Evolutionary conservation across 2,797 vertebrate species (phyloP).

Genomic region (Acestrorhynchus altus): DNA sequence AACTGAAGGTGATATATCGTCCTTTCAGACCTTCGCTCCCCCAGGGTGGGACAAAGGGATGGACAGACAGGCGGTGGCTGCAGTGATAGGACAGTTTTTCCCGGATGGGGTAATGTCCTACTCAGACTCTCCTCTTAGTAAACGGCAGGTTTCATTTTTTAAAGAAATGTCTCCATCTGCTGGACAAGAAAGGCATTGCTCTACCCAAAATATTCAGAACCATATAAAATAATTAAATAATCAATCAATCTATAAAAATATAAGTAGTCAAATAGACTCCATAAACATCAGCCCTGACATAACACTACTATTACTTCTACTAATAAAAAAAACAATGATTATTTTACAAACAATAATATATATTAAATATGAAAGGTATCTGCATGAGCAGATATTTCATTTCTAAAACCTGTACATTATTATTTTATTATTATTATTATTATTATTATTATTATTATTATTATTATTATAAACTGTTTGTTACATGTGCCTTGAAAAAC

Average conservation of each 20-base stretch:
- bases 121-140: neutral
- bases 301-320: neutral
- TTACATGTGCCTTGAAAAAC: too few relatives aligned
- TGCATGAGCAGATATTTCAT: too few relatives aligned
- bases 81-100: conserved; percentile 67
- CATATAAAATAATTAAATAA: neutral
- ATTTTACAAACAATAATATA: too few relatives aligned
- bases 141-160: neutral
- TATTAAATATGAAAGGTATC: too few relatives aligned
- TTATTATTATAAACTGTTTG: too few relatives aligned
- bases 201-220: neutral
- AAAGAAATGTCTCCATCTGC: conserved; percentile 49
- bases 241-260: neutral
- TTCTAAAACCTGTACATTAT: too few relatives aligned
- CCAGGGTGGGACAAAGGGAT: conserved; percentile 75
- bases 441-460: too few relatives aligned
- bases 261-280: too few relatives aligned
- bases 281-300: too few relatives aligned
- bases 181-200: conserved; percentile 20
- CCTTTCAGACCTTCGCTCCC: conserved; percentile 65
- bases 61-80: conserved; percentile 65
- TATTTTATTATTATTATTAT: too few relatives aligned
- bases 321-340: too few relatives aligned
- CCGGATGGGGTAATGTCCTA: conserved; percentile 68
- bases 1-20: neutral